phyloP scores from a whole-genome alignment of 2,888 invertebrate genomes.

The Mythimna loreyi region DNA sequence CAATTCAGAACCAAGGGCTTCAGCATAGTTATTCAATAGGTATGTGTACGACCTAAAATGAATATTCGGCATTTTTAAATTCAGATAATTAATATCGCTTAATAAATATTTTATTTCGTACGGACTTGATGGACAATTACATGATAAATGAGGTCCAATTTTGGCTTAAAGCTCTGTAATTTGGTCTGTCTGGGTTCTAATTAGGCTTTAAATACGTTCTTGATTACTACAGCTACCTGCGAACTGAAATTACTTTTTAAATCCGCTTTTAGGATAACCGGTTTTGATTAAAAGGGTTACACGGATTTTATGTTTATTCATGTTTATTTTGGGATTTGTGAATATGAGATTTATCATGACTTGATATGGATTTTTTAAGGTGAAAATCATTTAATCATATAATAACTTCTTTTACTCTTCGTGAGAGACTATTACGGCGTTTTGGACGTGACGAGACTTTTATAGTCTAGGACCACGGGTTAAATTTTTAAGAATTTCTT shows the following conservation, averaged over 20 bases:
- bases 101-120: not conserved
- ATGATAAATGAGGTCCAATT: slow-evolving; percentile 24
- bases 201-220: slow-evolving; percentile 16
- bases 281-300: not conserved
- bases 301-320: not conserved
- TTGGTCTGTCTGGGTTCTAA: slow-evolving; percentile 13
- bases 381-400: no score
- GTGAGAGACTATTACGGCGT: no score
- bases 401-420: no score
- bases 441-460: no score
- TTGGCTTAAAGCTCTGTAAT: slow-evolving; percentile 22
- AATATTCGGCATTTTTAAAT: not conserved
- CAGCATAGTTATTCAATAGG: not conserved
- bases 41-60: not conserved
- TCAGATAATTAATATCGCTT: not conserved
- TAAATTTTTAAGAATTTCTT: no score
- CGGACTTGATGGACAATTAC: not conserved
- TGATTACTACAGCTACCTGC: slow-evolving; percentile 7
- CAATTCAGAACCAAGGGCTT: not conserved
- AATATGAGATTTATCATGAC: no score
- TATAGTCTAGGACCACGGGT: no score
- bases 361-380: no score
- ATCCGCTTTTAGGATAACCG: not conserved
- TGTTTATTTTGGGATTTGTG: no score
- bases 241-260: not conserved